Conservation (phyloP, 1,140 invertebrate genomes). For the Leptinotarsa texana region DNA sequence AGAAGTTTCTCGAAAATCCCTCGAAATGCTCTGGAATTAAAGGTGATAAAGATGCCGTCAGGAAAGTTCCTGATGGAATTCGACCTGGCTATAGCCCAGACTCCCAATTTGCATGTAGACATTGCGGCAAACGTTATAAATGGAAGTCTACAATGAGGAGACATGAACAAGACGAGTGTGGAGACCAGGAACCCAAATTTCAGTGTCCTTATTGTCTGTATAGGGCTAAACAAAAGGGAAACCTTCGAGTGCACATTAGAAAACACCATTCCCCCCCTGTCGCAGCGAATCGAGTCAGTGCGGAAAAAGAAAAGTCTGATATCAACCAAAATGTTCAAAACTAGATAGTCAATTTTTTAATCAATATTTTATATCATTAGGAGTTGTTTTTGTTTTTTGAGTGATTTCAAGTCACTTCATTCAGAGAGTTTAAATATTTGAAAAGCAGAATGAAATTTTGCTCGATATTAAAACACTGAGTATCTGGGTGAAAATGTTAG, state of each 20-base stretch:
- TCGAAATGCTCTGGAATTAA: conserved; percentile 31
- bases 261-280: conserved; percentile 64
- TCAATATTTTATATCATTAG: too few species aligned
- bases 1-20: conserved; percentile 39
- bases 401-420: too few species aligned
- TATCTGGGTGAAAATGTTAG: too few species aligned
- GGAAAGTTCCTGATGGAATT: conserved; percentile 40
- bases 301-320: conserved; percentile 18
- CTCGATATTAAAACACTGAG: too few species aligned
- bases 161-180: conserved; percentile 84
- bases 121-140: conserved; percentile 79
- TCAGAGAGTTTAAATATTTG: too few species aligned
- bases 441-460: too few species aligned
- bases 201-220: conserved; percentile 81
- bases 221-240: conserved; percentile 77
- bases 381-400: too few species aligned
- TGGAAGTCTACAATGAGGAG: conserved; percentile 81
- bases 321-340: conserved; percentile 28
- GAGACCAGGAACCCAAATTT: conserved; percentile 81
- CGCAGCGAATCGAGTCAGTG: background rate
- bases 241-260: conserved; percentile 78
- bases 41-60: conserved; percentile 49
- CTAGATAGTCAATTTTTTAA: background rate
- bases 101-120: conserved; percentile 72
- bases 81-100: conserved; percentile 62